These are phyloP conservation scores for Spongia lamella DNA, from an alignment of 37 sponge, comb jelly and placozoan species.

Conservation along the genomic window DNA sequence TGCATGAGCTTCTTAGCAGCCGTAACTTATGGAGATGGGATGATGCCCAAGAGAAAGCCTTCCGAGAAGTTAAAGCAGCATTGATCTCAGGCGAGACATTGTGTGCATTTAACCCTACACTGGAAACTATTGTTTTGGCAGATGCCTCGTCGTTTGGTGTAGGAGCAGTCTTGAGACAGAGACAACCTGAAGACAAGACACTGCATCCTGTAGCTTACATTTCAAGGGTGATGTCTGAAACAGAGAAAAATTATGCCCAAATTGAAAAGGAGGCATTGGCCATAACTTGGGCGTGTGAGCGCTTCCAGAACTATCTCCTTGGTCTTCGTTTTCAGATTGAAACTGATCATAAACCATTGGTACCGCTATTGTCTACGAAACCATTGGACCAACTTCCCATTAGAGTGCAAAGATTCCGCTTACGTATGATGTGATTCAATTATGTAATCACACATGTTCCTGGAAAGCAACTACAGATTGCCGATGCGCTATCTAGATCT, in stretches of 20 bases:
- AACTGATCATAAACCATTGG: slow-evolving; percentile 19
- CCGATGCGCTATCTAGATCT: slow-evolving; percentile 24
- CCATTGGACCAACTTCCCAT: slow-evolving; percentile 8
- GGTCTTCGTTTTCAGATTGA: slow-evolving; percentile 17
- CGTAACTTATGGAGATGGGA: slow-evolving; percentile 13
- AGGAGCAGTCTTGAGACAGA: slow-evolving; percentile 1
- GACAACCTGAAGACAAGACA: slow-evolving; percentile 2
- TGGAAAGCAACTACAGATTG: slow-evolving; percentile 25
- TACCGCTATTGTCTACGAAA: slow-evolving; percentile 12
- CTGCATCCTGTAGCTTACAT: slow-evolving; percentile 2
- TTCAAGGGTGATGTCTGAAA: slow-evolving; percentile 5
- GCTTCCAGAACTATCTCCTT: slow-evolving; percentile 2
- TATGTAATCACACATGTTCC: slow-evolving; percentile 25
- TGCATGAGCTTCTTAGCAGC: slow-evolving; percentile 8
- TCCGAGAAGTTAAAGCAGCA: neutral
- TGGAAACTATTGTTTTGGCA: too few species aligned
- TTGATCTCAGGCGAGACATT: slow-evolving; percentile 3
- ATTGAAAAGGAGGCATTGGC: slow-evolving; percentile 46
- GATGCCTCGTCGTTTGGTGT: neutral
- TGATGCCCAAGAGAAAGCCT: slow-evolving; percentile 3
- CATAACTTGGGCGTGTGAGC: slow-evolving; percentile 9
- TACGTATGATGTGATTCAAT: slow-evolving; percentile 25
- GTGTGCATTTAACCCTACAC: slow-evolving; percentile 3
- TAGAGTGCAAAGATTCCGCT: slow-evolving; percentile 18
- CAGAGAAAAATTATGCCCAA: slow-evolving; percentile 33